Evolutionary conservation across 2,113 vertebrate genomes (phyloP).

Genomic region (Paradoxurus hermaphroditus): DNA sequence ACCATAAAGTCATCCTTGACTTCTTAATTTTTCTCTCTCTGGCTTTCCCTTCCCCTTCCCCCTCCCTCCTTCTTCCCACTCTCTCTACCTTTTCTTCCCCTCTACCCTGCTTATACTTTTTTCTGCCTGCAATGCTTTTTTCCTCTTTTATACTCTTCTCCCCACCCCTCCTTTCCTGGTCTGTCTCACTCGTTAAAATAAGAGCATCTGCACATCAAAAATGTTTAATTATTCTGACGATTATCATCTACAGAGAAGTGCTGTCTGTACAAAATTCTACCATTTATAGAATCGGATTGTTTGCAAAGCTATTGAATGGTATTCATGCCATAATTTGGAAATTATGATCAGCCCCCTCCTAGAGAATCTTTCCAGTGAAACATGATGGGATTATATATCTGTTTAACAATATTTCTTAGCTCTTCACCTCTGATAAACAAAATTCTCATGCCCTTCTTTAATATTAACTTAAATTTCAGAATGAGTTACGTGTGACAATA

Average conservation of each 20-base stretch:
- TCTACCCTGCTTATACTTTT: not conserved
- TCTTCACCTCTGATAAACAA: slow-evolving; percentile 26
- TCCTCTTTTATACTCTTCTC: not conserved
- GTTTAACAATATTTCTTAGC: not conserved
- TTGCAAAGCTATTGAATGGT: slow-evolving; percentile 29
- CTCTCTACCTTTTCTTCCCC: not conserved
- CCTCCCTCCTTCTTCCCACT: not conserved
- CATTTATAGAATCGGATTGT: slow-evolving; percentile 10
- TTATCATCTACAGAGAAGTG: slow-evolving; percentile 46
- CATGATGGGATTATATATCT: not conserved
- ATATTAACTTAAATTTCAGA: slow-evolving; percentile 30
- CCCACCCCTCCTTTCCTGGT: not conserved
- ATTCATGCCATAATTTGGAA: slow-evolving; percentile 22
- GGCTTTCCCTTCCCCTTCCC: not conserved
- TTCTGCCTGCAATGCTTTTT: not conserved
- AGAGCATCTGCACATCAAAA: slow-evolving; percentile 50
- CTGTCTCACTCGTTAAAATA: not conserved
- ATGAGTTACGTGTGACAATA: not conserved
- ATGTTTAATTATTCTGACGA: slow-evolving; percentile 61
- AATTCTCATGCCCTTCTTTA: not conserved
- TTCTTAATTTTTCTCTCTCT: not conserved
- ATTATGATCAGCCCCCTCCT: slow-evolving; percentile 17
- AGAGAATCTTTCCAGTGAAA: slow-evolving; percentile 3
- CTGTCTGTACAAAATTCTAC: not conserved
- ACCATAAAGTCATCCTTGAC: not conserved